Conservation (phyloP, 2,113 vertebrate species). For the Euleptes europaea region DNA sequence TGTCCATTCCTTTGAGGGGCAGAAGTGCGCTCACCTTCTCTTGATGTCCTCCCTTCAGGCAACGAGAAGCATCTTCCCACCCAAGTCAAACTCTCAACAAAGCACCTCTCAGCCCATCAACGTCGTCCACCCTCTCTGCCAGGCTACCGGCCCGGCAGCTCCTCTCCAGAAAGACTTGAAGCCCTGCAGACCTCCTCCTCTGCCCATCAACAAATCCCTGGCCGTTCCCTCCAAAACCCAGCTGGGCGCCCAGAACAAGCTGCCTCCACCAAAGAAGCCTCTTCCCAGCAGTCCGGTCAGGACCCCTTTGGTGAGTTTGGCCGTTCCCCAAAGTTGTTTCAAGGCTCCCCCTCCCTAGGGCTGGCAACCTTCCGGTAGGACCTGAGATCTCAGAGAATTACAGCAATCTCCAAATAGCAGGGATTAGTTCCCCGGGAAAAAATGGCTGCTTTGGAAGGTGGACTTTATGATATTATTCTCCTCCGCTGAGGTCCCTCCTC, state of each 20-base stretch:
- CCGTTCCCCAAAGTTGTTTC: background rate
- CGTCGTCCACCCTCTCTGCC: conserved; percentile 81
- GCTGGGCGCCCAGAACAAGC: conserved; percentile 59
- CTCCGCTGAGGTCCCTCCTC: too few relatives aligned
- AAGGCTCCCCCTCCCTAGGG: background rate
- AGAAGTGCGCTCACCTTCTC: background rate
- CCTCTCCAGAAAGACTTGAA: conserved; percentile 48
- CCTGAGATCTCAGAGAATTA: too few relatives aligned
- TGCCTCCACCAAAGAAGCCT: conserved; percentile 84
- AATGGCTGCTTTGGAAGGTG: too few relatives aligned
- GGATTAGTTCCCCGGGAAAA: too few relatives aligned
- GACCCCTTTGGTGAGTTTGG: conserved; percentile 74
- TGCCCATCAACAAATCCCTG: conserved; percentile 58
- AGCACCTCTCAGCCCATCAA: conserved; percentile 80
- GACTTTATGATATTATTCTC: too few relatives aligned
- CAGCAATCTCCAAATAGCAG: too few relatives aligned
- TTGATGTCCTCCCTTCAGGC: background rate
- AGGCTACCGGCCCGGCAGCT: conserved; percentile 37
- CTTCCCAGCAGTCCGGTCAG: conserved; percentile 82
- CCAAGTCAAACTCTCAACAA: conserved; percentile 50
- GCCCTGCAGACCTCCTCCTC: conserved; percentile 68
- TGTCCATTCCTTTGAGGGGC: background rate
- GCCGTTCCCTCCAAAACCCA: background rate
- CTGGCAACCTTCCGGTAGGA: too few relatives aligned
- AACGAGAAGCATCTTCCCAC: conserved; percentile 45